Percentiles rank a stretch among this genome's conserved stretches.
Evolutionary conservation across 2,113 vertebrate genomes (phyloP).

Genomic region (Notarius lentiginosus): DNA sequence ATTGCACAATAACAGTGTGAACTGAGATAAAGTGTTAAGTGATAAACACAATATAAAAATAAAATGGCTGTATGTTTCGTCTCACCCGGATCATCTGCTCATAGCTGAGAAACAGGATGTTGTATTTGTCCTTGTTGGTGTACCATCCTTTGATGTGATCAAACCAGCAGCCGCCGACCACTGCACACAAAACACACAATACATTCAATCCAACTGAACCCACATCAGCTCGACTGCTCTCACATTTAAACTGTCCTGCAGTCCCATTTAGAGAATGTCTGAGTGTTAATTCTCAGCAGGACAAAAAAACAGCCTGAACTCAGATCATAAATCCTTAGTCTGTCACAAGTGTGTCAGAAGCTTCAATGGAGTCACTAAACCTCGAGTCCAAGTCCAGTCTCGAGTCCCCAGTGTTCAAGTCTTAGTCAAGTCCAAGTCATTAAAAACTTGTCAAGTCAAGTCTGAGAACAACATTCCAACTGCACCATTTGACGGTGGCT

Average conservation of each 20-base stretch:
- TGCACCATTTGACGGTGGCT: too few relatives aligned
- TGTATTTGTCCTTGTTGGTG: conserved; percentile 68
- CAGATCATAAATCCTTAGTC: too few relatives aligned
- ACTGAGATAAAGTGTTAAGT: background rate
- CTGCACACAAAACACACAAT: conserved; percentile 46
- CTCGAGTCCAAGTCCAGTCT: too few relatives aligned
- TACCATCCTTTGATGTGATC: conserved; percentile 72
- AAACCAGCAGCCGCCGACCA: conserved; percentile 61
- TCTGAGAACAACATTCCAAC: too few relatives aligned
- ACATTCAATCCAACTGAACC: background rate
- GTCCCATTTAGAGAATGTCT: background rate
- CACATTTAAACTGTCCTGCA: background rate
- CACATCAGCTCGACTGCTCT: background rate
- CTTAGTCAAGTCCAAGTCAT: too few relatives aligned
- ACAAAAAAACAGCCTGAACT: too few relatives aligned
- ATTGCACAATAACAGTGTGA: background rate
- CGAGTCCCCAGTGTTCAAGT: too few relatives aligned
- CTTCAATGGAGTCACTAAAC: too few relatives aligned
- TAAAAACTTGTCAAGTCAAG: too few relatives aligned
- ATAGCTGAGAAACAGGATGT: conserved; percentile 72
- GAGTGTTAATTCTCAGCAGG: background rate
- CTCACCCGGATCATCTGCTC: conserved; percentile 76
- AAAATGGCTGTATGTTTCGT: too few relatives aligned
- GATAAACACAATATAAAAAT: background rate
- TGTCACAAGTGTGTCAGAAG: too few relatives aligned